Base-by-base conservation (phyloP, 2,113 vertebrate genomes). In the Ahaetulla prasina region DNA sequence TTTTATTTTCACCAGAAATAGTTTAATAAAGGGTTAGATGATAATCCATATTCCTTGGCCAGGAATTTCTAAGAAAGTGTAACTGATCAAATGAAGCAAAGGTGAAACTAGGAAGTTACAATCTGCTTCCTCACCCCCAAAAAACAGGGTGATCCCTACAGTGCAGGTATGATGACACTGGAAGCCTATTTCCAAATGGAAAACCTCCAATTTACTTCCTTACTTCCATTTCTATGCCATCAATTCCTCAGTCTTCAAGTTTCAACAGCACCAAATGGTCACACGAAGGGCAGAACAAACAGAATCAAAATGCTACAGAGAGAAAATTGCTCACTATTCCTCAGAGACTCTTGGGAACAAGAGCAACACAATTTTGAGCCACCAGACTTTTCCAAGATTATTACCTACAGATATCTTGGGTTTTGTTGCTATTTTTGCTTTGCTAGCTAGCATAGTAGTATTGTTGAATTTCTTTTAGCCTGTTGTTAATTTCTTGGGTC, bases 101-200 rank as follows among this genome's bases (percentile, higher is more conserved):
- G 18, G 39, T 20, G n/a, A 39, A 39, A 20, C 14, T 39, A 74
- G n/a, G 16, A 20, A 39, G 35, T 39, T 39, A 80, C 35, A 80
- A 80, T 43, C 18, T 9, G 7, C 35, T 12, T 2, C 27, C 11
- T 9, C 0, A n/a, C 4, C 63, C 2, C 0, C 18, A 20, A 8
- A 39, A 43, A 39, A 80, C 74, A 80, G 18, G 35, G 35, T 43
- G 18, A 18, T 18, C 18, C 35, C 35, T 20, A 80, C 18, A 22
- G 35, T 39, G 8, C 35, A 39, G 16, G n/a, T 39, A 16, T 35
- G 68, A 39, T 80, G 30, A 14, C 5, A 74, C 14, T 74, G 30
- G 30, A 68, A 35, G 14, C n/a, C n/a, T 35, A 18, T 74, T 74
- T 39, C n/a, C n/a, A 74, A 39, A 74, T 74, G 35, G 68, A 20